phyloP scores from a whole-genome alignment of 1,140 invertebrate genomes.

The Metopolophium dirhodum region DNA sequence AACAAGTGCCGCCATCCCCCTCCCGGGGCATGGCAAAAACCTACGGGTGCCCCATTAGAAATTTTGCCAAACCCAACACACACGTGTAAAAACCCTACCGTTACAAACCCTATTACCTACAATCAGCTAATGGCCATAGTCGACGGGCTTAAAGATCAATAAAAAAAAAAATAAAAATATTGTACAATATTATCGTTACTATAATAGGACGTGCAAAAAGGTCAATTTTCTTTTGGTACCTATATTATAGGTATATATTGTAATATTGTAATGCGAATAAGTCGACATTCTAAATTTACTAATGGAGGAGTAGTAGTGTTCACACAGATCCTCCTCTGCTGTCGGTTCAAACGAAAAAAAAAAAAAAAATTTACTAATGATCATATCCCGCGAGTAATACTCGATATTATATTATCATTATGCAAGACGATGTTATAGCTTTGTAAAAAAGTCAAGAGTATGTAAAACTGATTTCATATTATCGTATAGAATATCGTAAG shows the following conservation, averaged over 20 bases:
- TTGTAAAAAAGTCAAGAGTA: not conserved
- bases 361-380: not conserved
- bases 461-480: not conserved
- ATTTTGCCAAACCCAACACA: no score
- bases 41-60: no score
- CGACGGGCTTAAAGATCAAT: no score
- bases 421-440: not conserved
- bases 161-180: no score
- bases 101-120: no score
- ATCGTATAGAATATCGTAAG: not conserved
- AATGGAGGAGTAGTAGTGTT: no score
- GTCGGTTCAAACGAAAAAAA: no score
- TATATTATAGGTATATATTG: not conserved
- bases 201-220: not conserved
- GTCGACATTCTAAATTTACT: not conserved
- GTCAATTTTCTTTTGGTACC: not conserved
- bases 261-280: not conserved
- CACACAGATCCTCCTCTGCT: no score
- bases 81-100: no score
- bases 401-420: not conserved
- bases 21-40: no score
- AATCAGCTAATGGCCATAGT: no score
- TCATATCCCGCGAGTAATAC: not conserved
- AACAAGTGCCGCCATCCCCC: no score
- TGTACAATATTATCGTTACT: not conserved